Base-by-base conservation (phyloP, 2,797 vertebrate species). In the Sebastes dallii region DNA sequence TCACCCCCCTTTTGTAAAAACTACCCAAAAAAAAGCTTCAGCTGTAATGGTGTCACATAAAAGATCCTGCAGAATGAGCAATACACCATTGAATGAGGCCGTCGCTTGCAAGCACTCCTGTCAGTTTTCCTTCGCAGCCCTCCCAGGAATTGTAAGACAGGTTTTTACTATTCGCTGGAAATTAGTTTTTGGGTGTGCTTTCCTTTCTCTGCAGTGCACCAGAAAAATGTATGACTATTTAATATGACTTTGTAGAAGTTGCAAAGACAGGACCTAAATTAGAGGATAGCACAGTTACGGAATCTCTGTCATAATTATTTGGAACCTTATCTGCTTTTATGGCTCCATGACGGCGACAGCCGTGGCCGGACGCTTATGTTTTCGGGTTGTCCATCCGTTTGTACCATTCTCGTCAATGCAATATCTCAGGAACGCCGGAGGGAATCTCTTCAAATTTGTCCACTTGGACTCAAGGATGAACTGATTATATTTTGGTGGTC, bases 131-230 rank as follows among this genome's bases (percentile, higher is more conserved):
- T 80, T 78, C 52, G 62, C 81, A 66, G 78, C 66, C 77, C 88
- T 88, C 81, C 3, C 60, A 87, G 89, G 89, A 87, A 84, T 89
- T 86, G 73, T 86, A 81, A 86, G 74, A 71, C 66, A 81, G 72
- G 46, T 83, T 85, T 81, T 59, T 81, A 46, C 12, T 56, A 39
- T 80, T 75, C 10, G n/a, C 69, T 74, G 66, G 78, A 83, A 87
- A 80, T 81, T 50, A 46, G 34, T 73, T 85, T 86, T 72, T 29
- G 36, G 74, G 66, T 75, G 25, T 27, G 60, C 12, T 66, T 50
- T 42, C 67, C 8, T 76, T 84, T 84, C 36, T 62, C 78, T 76
- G 67, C 80, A 77, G 77, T 62, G 77, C 50, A 42, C 54, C 66
- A 61, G 46, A 42, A 70, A 77, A 79, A 82, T 69, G 12, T 50